Evolutionary conservation across 1,140 invertebrate genomes (phyloP), one percentile per base, ranked within the genome.

Genomic region (Drosophila kepulauana): DNA sequence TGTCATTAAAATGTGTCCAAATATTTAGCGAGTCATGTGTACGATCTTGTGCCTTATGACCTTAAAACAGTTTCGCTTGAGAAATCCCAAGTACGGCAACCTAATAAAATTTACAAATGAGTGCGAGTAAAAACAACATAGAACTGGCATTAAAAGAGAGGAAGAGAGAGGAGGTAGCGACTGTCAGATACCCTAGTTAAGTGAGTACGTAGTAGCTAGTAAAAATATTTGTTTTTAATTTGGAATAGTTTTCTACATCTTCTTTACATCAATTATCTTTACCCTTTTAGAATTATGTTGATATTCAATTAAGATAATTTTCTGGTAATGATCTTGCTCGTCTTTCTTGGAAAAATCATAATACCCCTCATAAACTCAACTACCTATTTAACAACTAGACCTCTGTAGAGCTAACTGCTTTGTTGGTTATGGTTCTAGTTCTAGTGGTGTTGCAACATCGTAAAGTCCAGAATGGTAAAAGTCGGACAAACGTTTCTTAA

Each of bases 61-160:
- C 85, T 88, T 49, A 78, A 20, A 64, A 57, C 51, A 85, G 85
- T 89, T 81, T 89, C 85, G 85, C 81, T 89, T 76, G 75, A 90
- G 85, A 85, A 85, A 82, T 51, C 63, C 57, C 63, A 45, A 63
- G 77, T 81, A 80, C 66, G 62, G 25, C 71, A 65, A 65, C 59
- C 58, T 58, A 75, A 63, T 75, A 70, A 71, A 57, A 51, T 57
- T 1, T 51, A 76, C 73, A 76, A 76, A 76, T 76, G 73, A 65
- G 73, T 59, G 43, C 74, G 48, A 72, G 54, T 48, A 59, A 46
- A 71, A 30, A 67, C 41, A 51, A 49, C 41, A 48, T 2, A 13
- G 33, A 38, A 51, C 54, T 13, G 38, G 20, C 28, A 3, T 3
- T 5, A 33, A 28, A 20, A 0, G 33, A 0, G 15, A 5, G 0